Evolutionary conservation across 2,113 vertebrate species (phyloP), one percentile per base, ranked within the genome.

Genomic region (Coptodon bakossiorum): DNA sequence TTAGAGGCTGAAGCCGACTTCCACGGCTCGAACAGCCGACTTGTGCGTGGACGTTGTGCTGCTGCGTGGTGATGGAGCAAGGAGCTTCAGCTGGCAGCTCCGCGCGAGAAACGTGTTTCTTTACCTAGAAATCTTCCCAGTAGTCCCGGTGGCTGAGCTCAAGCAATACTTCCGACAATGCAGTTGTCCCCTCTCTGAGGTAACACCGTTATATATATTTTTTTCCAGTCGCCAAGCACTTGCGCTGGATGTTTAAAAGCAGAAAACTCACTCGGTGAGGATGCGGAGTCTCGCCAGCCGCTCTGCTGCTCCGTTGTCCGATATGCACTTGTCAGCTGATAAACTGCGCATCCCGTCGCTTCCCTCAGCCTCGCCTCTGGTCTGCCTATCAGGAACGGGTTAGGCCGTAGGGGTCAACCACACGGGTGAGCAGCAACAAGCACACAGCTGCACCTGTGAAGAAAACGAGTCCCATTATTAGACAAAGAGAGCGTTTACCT

Each of bases 341-440:
- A 79, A 92, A 93, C 91, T 94, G 94, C 94, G 93, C 93, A 93
- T 94, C 92, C 93, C 86, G 92, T 87, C 90, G 79, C 91, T 89
- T 40, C 53, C 43, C 80, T 86, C 90, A 24, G 92, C 91, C 84
- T 91, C 90, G 83, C 88, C 56, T 84, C 89, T 92, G 45, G 45
- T 78, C 85, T 89, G 87, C 90, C 91, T 87, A 92, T 93, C 90
- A 92, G 89, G 81, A 50, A 79, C 81, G 84, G 24, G 34, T 80
- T 29, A 43, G 89, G 88, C 88, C 91, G 73, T 82, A 11, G 61
- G 87, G 85, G 40, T 89, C 85, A 89, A 82, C 78, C 61, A 11
- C 82, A 24, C 79, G 31, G 56, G 78, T 17, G 82, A 52, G 66
- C 59, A 88, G 66, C 66, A 88, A 90, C 88, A 82, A 22, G 84